Percentiles rank a stretch among this genome's conserved stretches.
phyloP scores from a whole-genome alignment of 2,888 invertebrate species.

The Microctonus aethiopoides region DNA sequence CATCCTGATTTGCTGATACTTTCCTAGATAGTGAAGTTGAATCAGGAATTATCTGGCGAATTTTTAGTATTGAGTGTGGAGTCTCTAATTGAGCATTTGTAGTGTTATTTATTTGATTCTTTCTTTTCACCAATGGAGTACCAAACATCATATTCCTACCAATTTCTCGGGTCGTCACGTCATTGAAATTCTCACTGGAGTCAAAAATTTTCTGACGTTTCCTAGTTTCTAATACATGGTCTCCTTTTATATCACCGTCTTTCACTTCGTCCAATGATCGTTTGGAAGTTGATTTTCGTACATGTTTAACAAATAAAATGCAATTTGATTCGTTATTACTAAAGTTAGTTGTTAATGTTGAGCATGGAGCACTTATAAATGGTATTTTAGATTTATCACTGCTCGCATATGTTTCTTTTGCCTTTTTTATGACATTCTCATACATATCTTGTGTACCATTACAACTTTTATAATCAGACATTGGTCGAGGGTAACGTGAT shows the following conservation, averaged over 20 bases:
- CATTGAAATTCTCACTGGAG: constrained; percentile 3
- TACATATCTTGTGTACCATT: constrained; percentile 46
- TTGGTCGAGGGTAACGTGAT: constrained; percentile 55
- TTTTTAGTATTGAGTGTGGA: constrained; percentile 63
- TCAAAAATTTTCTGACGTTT: constrained; percentile 36
- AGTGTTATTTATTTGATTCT: constrained; percentile 39
- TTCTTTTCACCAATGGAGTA: constrained; percentile 59
- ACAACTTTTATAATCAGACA: constrained; percentile 55
- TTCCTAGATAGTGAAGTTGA: constrained; percentile 47
- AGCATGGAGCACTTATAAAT: constrained; percentile 60
- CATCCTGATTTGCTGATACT: constrained; percentile 24
- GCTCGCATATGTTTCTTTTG: constrained; percentile 56
- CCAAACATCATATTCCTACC: constrained; percentile 48
- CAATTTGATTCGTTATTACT: constrained; percentile 44
- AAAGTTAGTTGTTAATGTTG: constrained; percentile 44
- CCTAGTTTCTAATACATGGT: constrained; percentile 29
- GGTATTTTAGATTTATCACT: constrained; percentile 54
- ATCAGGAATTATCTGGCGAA: constrained; percentile 56
- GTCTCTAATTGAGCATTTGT: constrained; percentile 45
- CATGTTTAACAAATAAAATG: constrained; percentile 51
- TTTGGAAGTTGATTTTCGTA: constrained; percentile 43
- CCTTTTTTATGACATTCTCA: constrained; percentile 55
- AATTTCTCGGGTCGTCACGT: constrained; percentile 23
- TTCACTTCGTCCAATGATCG: constrained; percentile 50
- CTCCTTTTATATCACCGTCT: constrained; percentile 32